Percentiles rank a stretch among this genome's conserved stretches.
These are phyloP conservation scores for Antennarius maculatus DNA, from an alignment of 2,797 vertebrate genomes.

Conservation along the genomic window DNA sequence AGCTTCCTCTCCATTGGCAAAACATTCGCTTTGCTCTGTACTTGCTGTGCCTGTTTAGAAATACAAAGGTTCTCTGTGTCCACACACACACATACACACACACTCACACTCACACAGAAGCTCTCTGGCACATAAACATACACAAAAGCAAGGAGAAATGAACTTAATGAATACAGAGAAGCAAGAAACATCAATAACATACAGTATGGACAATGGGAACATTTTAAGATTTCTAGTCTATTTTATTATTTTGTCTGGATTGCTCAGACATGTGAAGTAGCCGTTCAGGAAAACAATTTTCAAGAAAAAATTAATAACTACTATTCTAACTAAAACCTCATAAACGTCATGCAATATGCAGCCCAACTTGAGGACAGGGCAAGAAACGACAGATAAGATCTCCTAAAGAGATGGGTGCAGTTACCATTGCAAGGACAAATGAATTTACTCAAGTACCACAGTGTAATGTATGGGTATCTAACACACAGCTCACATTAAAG, in stretches of 20 bases:
- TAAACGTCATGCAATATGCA: neutral
- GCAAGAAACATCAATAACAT: no score
- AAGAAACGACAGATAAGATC: constrained; percentile 32
- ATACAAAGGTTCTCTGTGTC: constrained; percentile 71
- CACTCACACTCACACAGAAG: neutral
- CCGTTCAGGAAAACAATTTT: neutral
- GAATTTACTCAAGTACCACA: constrained; percentile 25
- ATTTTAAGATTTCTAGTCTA: neutral
- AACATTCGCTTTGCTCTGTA: constrained; percentile 47
- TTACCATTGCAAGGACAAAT: constrained; percentile 14
- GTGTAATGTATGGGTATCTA: constrained; percentile 1
- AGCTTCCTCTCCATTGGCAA: constrained; percentile 26
- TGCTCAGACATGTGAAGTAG: neutral
- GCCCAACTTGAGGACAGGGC: neutral
- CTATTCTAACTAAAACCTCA: neutral
- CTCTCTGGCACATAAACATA: constrained; percentile 2
- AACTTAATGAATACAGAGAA: no score
- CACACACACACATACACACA: constrained; percentile 23
- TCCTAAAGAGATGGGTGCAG: constrained; percentile 24
- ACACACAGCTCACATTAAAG: neutral
- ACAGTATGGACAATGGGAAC: neutral
- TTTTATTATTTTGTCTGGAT: neutral
- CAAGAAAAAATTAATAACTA: neutral
- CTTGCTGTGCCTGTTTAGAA: constrained; percentile 51
- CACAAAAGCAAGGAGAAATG: no score